phyloP scores from a whole-genome alignment of 2,113 vertebrate genomes.

The Podarcis cretensis region DNA sequence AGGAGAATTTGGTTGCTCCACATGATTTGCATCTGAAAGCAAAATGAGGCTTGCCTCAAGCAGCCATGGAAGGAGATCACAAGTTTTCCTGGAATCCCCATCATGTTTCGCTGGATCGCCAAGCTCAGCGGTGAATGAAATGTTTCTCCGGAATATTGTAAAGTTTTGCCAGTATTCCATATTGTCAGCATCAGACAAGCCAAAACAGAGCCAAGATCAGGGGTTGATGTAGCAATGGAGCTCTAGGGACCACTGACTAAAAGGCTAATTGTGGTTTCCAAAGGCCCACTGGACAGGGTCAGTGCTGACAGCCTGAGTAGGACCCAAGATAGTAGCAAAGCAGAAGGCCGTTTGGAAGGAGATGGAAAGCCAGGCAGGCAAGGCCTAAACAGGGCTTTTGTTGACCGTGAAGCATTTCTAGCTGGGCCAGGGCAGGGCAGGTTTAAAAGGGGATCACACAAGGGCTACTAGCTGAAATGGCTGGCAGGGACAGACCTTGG shows the following conservation, averaged over 20 bases:
- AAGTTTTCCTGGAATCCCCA: neutral
- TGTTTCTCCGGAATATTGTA: neutral
- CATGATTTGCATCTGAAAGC: neutral
- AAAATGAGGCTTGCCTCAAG: neutral
- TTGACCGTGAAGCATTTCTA: neutral
- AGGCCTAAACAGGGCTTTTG: neutral
- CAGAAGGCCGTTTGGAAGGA: neutral
- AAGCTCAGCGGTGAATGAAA: neutral
- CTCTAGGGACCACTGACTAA: neutral
- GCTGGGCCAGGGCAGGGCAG: too few relatives aligned
- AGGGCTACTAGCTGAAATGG: too few relatives aligned
- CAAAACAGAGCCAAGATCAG: neutral
- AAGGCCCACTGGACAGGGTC: too few relatives aligned
- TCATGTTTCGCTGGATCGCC: neutral
- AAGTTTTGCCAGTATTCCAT: neutral
- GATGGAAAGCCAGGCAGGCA: neutral
- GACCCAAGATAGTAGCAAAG: neutral
- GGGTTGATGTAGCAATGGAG: neutral
- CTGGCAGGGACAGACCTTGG: too few relatives aligned
- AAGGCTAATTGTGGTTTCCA: too few relatives aligned
- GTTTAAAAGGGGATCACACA: too few relatives aligned
- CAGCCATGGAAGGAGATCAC: neutral
- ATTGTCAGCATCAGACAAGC: neutral
- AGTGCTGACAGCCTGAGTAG: too few relatives aligned
- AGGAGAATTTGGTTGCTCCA: neutral